phyloP scores from a whole-genome alignment of 1,140 invertebrate genomes.

The Himalopsyche phryganea region DNA sequence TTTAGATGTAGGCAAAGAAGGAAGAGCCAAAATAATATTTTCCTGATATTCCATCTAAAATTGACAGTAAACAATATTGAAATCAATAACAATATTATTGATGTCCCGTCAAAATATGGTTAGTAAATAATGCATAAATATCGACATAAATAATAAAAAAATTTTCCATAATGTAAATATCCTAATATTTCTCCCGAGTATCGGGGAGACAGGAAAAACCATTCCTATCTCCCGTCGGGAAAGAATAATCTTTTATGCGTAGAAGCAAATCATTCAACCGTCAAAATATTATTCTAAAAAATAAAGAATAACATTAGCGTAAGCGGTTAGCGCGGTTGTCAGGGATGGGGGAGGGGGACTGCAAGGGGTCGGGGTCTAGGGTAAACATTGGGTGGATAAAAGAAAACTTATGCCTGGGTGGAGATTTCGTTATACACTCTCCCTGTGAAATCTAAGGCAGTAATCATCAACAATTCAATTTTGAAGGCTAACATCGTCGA shows the following conservation, averaged over 20 bases:
- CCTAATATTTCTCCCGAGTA: neutral
- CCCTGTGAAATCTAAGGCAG: too few species aligned
- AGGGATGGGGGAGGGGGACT: neutral
- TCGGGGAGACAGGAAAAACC: neutral
- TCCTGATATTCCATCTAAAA: too few species aligned
- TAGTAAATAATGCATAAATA: too few species aligned
- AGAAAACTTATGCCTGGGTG: constrained; percentile 21
- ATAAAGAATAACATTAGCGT: constrained; percentile 36
- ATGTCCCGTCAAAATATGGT: too few species aligned
- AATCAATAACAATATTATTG: too few species aligned
- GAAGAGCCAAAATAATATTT: too few species aligned
- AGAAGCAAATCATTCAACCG: constrained; percentile 33
- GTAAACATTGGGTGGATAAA: constrained; percentile 30
- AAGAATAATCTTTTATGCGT: constrained; percentile 34
- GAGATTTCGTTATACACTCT: neutral
- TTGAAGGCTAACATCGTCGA: too few species aligned
- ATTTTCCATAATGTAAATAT: neutral
- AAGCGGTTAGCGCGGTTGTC: constrained; percentile 28
- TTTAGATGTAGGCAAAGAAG: too few species aligned
- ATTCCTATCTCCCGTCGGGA: constrained; percentile 15
- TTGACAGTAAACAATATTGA: too few species aligned
- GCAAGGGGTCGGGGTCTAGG: constrained; percentile 36
- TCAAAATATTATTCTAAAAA: constrained; percentile 37
- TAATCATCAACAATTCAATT: too few species aligned
- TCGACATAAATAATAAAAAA: too few species aligned